Percentiles rank a stretch among this genome's conserved stretches.
phyloP scores from a whole-genome alignment of 1,140 invertebrate genomes.

The Penaeus chinensis region DNA sequence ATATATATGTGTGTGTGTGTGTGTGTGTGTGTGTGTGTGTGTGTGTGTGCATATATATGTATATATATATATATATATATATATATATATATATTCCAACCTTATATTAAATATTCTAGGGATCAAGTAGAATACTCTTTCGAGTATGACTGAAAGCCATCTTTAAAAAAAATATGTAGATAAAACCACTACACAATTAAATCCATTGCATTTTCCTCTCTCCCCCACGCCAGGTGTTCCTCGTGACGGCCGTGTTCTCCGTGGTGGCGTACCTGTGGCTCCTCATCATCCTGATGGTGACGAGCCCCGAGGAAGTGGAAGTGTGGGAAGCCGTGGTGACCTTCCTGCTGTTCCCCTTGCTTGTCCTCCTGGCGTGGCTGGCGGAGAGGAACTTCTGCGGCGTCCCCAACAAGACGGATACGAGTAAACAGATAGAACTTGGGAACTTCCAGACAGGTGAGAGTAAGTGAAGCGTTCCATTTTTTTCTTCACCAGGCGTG shows the following conservation, averaged over 20 bases:
- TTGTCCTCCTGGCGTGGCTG: conserved; percentile 72
- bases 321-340: conserved; percentile 77
- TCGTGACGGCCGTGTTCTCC: conserved; percentile 73
- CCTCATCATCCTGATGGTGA: conserved; percentile 71
- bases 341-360: conserved; percentile 73
- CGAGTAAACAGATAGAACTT: conserved; percentile 70
- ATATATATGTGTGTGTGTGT: no score
- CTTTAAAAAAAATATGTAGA: no score
- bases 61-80: no score
- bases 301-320: conserved; percentile 70
- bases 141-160: no score
- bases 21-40: no score
- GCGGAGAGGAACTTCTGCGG: conserved; percentile 70
- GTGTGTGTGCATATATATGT: no score
- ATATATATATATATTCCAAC: no score
- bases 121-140: no score
- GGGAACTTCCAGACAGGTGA: conserved; percentile 68
- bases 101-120: no score
- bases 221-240: conserved; percentile 70
- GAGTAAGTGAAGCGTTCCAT: conserved; percentile 62
- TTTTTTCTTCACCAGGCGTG: neutral
- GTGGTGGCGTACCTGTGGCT: conserved; percentile 79
- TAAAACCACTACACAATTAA: neutral
- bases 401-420: conserved; percentile 62
- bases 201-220: neutral